Percentiles rank a stretch among this genome's conserved stretches.
Evolutionary conservation across 2,888 invertebrate genomes (phyloP).

Genomic region (Gryllus longicercus): DNA sequence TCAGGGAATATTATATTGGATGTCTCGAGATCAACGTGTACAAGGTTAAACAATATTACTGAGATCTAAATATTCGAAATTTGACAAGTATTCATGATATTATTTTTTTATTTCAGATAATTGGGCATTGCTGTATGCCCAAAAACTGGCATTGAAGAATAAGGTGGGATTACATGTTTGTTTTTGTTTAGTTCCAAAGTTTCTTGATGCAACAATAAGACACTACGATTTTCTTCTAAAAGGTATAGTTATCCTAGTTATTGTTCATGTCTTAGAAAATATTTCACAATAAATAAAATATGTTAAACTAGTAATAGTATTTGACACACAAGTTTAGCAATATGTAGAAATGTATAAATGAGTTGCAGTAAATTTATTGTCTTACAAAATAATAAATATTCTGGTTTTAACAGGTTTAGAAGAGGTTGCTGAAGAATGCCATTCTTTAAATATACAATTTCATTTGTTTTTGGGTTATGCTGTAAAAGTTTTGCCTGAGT

Average conservation of each 20-base stretch:
- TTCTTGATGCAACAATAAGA: conserved; percentile 74
- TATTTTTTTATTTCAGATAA: conserved; percentile 60
- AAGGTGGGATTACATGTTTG: conserved; percentile 76
- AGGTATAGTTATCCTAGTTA: conserved; percentile 48
- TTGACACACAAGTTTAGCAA: too few species aligned
- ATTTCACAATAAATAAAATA: too few species aligned
- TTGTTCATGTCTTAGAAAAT: background rate
- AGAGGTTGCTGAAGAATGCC: conserved; percentile 72
- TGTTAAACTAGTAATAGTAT: too few species aligned
- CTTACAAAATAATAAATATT: background rate
- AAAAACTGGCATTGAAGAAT: conserved; percentile 77
- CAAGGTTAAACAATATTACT: conserved; percentile 55
- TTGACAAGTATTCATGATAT: conserved; percentile 59
- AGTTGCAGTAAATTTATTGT: too few species aligned
- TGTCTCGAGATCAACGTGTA: conserved; percentile 82
- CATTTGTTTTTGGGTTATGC: conserved; percentile 70
- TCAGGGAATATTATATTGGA: conserved; percentile 75
- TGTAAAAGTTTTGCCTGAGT: conserved; percentile 61
- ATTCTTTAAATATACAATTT: conserved; percentile 69
- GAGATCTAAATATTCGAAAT: conserved; percentile 61
- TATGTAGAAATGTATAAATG: too few species aligned
- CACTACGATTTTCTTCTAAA: conserved; percentile 78
- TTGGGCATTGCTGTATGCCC: conserved; percentile 86
- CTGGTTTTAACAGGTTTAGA: conserved; percentile 53
- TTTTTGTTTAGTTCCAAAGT: conserved; percentile 76